phyloP scores from a whole-genome alignment of 2,113 vertebrate genomes.

The Anoura caudifer region DNA sequence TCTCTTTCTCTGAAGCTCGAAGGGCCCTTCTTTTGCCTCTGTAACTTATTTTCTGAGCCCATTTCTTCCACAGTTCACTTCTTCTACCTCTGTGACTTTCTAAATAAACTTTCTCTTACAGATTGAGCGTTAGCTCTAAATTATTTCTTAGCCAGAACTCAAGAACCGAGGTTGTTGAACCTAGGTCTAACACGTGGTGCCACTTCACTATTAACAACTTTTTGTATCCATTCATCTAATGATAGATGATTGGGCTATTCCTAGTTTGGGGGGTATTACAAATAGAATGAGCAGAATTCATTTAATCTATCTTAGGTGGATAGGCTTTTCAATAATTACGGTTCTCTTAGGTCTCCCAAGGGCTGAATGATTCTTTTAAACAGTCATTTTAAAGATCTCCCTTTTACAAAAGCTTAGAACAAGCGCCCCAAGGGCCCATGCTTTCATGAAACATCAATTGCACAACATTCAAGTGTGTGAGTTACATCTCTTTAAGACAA shows the following conservation, averaged over 20 bases:
- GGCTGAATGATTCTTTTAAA: not conserved
- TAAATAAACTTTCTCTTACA: too few species aligned
- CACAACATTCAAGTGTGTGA: not conserved
- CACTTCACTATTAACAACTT: too few species aligned
- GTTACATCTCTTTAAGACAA: not conserved
- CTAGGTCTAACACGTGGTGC: too few species aligned
- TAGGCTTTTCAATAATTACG: not conserved
- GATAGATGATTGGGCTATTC: not conserved
- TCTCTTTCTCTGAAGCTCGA: too few species aligned
- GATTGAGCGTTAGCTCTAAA: too few species aligned
- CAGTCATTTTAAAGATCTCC: not conserved
- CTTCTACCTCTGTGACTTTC: too few species aligned
- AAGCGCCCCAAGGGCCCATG: not conserved
- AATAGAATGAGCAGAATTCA: not conserved
- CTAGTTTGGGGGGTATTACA: not conserved
- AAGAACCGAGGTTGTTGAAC: too few species aligned
- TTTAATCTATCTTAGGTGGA: not conserved
- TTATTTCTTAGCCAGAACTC: too few species aligned
- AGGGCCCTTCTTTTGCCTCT: too few species aligned
- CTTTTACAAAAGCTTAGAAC: not conserved
- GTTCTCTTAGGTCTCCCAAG: not conserved
- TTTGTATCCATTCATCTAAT: not conserved
- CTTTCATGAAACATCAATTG: not conserved
- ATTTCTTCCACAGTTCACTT: too few species aligned
- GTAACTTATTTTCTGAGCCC: too few species aligned